A percentile compares a stretch with the other conserved stretches of the same genome.
Conservation (phyloP, 2,797 vertebrate genomes). For the Phataginus tetradactyla region DNA sequence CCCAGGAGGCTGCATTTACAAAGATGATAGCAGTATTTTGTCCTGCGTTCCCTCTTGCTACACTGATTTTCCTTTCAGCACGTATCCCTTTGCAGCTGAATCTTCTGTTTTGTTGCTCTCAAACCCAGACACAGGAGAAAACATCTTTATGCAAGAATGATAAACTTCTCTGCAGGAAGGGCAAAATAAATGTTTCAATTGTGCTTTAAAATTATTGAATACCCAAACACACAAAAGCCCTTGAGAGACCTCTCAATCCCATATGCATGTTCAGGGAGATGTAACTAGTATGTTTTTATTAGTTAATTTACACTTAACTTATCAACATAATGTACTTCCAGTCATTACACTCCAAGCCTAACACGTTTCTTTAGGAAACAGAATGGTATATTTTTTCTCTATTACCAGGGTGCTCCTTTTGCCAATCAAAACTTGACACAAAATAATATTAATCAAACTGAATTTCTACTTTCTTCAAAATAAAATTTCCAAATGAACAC, state of each 20-base stretch:
- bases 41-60: neutral
- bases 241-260: neutral
- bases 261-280: neutral
- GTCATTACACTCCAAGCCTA: neutral
- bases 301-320: conserved; percentile 12
- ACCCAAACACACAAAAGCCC: neutral
- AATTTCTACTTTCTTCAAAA: conserved; percentile 29
- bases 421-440: conserved; percentile 17
- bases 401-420: neutral
- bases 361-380: neutral
- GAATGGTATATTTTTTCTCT: neutral
- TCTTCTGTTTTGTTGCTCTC: conserved; percentile 3
- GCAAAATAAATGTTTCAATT: neutral
- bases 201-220: conserved; percentile 12
- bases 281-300: neutral
- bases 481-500: neutral
- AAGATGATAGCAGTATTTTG: neutral
- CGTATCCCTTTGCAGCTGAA: neutral
- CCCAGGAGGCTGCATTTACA: neutral
- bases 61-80: neutral
- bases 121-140: neutral
- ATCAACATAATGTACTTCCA: neutral
- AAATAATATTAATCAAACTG: neutral
- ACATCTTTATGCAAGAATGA: neutral
- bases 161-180: conserved; percentile 22